Evolutionary conservation across 2,888 invertebrate genomes (phyloP), one percentile per base, ranked within the genome.

Genomic region (Ophonus ardosiacus): DNA sequence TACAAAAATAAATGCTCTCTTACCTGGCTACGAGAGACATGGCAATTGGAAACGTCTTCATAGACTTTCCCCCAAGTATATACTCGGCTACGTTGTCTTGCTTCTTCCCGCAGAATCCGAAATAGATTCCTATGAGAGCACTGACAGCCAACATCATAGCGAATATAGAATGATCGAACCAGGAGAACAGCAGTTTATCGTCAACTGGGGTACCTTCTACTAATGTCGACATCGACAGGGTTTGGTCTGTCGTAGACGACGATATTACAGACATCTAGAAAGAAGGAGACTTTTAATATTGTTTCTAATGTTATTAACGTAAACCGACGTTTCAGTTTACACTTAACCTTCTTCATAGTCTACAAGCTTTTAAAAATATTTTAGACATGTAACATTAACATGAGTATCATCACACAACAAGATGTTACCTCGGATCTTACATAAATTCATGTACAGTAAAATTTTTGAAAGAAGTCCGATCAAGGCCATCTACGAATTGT

Each of bases 1-100:
- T 21, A 21, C 21, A 43, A 43, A 3, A 10, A 43, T 43, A 43
- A 43, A 51, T 51, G 31, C 5, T 51, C 13, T 89, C 91, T 92
- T 90, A 96, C 96, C 95, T 95, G 6, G 96, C 95, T 87, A 95
- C 93, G 10, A 96, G 91, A n/a, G 96, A 96, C 90, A 96, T 92
- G 0, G 95, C 94, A 86, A 96, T 93, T 0, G 96, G 96, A 88
- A 96, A 92, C 13, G 94, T 93, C 5, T 93, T 93, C 95, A 96
- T 95, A 87, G 93, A 93, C 89, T 95, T 94, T 10, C 94, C 95
- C 24, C 95, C 96, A 90, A 95, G 93, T 10, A 51, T 90, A 89
- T 96, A 96, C 79, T 96, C 96, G 18, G 93, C 91, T 0, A 95
- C 94, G 0, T 94, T 94, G 86, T 93, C 93, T 88, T 94, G 93